Percentiles rank a stretch among this genome's conserved stretches.
Evolutionary conservation across 1,140 invertebrate species (phyloP).

Genomic region (Caerostris darwini): DNA sequence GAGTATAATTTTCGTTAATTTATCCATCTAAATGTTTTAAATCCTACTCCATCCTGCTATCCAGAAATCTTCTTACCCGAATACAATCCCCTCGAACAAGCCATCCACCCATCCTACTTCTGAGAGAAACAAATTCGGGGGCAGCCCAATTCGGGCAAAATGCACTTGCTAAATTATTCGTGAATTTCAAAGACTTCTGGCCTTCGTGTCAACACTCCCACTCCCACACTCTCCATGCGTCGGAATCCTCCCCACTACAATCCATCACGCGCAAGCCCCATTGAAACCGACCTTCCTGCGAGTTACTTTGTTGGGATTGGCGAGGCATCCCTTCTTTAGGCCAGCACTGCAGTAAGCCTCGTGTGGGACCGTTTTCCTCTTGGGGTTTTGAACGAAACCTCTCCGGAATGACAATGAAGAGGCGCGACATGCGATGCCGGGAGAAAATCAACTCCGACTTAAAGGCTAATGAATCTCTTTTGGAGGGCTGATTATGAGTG

Average conservation of each 20-base stretch:
- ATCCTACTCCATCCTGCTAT: too few species aligned
- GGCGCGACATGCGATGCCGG: background rate
- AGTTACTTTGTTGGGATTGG: background rate
- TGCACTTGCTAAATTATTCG: background rate
- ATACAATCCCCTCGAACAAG: background rate
- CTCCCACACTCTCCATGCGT: background rate
- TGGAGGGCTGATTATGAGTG: background rate
- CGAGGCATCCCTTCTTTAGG: background rate
- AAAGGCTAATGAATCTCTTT: conserved; percentile 16
- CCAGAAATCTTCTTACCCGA: too few species aligned
- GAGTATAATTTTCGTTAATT: too few species aligned
- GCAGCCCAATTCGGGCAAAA: background rate
- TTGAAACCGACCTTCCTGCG: background rate
- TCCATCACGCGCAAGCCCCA: background rate
- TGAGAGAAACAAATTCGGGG: background rate
- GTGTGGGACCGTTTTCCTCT: background rate
- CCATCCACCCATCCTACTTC: background rate
- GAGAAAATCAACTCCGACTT: background rate
- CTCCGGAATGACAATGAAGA: background rate
- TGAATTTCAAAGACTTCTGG: background rate
- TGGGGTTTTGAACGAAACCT: background rate
- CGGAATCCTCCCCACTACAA: background rate
- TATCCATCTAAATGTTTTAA: background rate
- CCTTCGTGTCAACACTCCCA: background rate
- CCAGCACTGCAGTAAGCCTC: background rate